Base-by-base conservation (phyloP, 2,113 vertebrate genomes). In the Muntiacus muntjak region DNA sequence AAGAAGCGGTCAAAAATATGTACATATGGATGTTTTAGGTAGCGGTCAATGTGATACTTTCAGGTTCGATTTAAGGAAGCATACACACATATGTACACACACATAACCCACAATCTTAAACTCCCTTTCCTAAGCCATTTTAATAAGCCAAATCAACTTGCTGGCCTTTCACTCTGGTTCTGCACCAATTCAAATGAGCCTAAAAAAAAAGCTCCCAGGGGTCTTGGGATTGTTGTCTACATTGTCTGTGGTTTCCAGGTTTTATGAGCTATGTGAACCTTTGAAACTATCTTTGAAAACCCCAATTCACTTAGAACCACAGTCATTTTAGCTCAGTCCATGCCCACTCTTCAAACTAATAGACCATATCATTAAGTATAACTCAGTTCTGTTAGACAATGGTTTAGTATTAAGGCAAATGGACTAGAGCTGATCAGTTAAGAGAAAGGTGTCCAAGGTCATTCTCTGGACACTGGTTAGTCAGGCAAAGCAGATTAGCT, bases 261-360 rank as follows among this genome's bases (percentile, higher is more conserved):
- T 54, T 85, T 54, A 30, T 43, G 33, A 47, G 23, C 54, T 25
- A 40, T 1, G 9, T n/a, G 45, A 57, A 7, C 11, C 43, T 67
- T 91, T 89, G 71, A 58, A 96, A 95, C 54, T 16, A 12, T 83
- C 60, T 96, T 94, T 36, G 21, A 45, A 97, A 91, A 55, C 7
- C 23, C 28, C 79, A 45, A 52, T 14, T 92, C 60, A 52, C 45
- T 87, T 52, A 64, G 64, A 79, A 43, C 10, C 12, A 45, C 33
- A 17, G 25, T 78, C 25, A 4, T 62, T 94, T 88, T 40, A 40
- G 6, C 2, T 76, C 87, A 17, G 40, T 79, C 16, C 13, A 55
- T 2, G 33, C 10, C 30, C 14, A 87, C n/a, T 74, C 54, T 86
- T 87, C 30, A 91, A 76, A 60, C 23, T 81, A 52, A 45, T 6